Evolutionary conservation across 92 coral and sea anemone genomes (phyloP), one percentile per base, ranked within the genome.

Genomic region (Meandrina meandrites): DNA sequence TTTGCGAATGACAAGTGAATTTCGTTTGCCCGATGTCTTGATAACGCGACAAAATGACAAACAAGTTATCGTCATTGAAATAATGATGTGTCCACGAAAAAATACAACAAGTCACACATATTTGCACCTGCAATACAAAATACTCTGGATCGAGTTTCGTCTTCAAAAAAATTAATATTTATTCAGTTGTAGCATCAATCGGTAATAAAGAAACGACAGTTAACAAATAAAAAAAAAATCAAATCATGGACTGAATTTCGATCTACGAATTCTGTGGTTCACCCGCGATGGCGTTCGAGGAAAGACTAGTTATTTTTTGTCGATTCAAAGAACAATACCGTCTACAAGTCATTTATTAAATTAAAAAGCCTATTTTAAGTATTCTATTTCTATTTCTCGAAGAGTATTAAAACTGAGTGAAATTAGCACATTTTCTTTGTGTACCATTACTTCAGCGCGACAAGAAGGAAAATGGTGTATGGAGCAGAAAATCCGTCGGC

Each of bases 161-260:
- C 15, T 69, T 4, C 15, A 50, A 69, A 17, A 30, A 47, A 15
- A 82, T 82, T 31, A 47, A 68, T 69, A 51, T 82, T 82, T 82
- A 67, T 42, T 82, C 86, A 82, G 85, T 81, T 68, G 85, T 19
- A 14, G 18, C 35, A 35, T 69, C 62, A 45, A 54, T 19, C 56
- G 16, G 60, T 2, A 68, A 50, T 64, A 27, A 22, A 68, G 74
- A 66, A 82, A 45, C 60, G 48, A 56, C 32, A 56, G 19, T 22
- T 24, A 11, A 24, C 11, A 42, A 6, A 48, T 6, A 67, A 57
- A 22, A 15, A 8, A 11, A 53, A 47, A 11, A 8, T 42, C 8
- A 50, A 67, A 58, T 10, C 5, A 32, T 48, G 47, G 34, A 17
- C 48, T 18, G 58, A 13, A 37, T 45, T 79, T 79, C 42, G 21